Evolutionary conservation across 1,140 invertebrate genomes (phyloP), one percentile per base, ranked within the genome.

Genomic region (Cephus cinctus): DNA sequence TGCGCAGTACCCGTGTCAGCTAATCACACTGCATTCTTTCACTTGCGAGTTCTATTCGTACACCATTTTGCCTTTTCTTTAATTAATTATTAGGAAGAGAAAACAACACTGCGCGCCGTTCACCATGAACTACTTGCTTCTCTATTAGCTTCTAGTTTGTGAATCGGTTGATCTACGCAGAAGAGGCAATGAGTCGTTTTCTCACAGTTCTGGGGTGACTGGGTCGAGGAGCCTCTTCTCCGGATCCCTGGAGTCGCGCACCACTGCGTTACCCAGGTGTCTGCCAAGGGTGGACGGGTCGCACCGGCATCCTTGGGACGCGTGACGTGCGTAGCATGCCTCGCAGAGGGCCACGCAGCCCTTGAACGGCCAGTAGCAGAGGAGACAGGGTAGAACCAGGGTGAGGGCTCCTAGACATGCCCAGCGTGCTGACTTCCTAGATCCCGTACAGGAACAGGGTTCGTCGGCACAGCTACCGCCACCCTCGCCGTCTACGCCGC

Each of bases 331-430:
- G 76, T 96, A 94, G 61, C 86, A 87, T 54, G 82, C 80, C 69
- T 92, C 92, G 71, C 87, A 87, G 40, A 85, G 76, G 47, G 84
- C 82, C 52, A 92, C 84, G 70, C 85, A 87, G 19, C 86, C 89
- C 63, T 86, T 83, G 67, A 94, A 81, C 43, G 94, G 94, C 90
- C 91, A 95, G 76, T 96, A 96, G 67, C 89, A 88, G 71, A 88
- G 86, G 48, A 96, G 80, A 75, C 93, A 96, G 50, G 94, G 94
- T 71, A 96, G 80, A 54, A 86, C 80, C 54, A 91, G 71, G 23
- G 90, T 82, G 54, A 94, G 79, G 15, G 88, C 83, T 15, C 83
- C 85, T 59, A 96, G 82, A 71, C 91, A 94, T 47, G 86, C 85
- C 92, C 92, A 94, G 40, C 93, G 80, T 51, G 86, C 81, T 12